Base-by-base conservation (phyloP, 2,797 vertebrate species). In the Catharus ustulatus region DNA sequence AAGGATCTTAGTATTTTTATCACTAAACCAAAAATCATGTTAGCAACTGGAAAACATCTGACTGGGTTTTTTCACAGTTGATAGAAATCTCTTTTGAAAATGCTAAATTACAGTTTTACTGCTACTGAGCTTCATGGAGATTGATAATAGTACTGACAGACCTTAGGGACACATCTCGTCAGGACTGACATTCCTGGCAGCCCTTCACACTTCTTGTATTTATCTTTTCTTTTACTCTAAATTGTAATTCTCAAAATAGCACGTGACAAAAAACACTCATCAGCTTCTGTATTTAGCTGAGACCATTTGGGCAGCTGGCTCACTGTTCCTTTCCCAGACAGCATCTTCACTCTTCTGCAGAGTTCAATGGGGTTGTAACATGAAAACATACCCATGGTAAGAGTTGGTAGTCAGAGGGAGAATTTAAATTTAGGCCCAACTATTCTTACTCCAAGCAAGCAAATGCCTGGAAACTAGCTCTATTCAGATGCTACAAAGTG, bases 361-460 rank as follows among this genome's bases (percentile, higher is more conserved):
- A 66, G 54, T 84, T 93, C 69, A 87, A 8, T 15, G 36, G 22
- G 48, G 32, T 10, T 19, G 7, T 29, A 81, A 79, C 13, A 9
- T 13, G 66, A 68, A 91, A 86, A 83, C 8, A 21, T 54, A 83
- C 21, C 34, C 59, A 18, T 63, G 43, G 40, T 59, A 89, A n/a
- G 59, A 83, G 55, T 1, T 78, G 40, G 38, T 49, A 89, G 89
- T 67, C 27, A 62, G 49, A 72, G n/a, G 61, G 74, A 73, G 15
- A 91, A 79, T 68, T 92, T 89, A 91, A 93, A 93, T 80, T 89
- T 58, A 89, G 66, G 11, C n/a, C 46, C 40, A 78, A 30, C 3
- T 94, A 78, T 81, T 89, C 58, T 58, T 91, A 58, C 40, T 32
- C 14, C 27, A 75, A 75, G 24, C 36, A 69, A 89, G 48, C 9